These are phyloP conservation scores for Linyphia triangularis DNA, from an alignment of 2,888 invertebrate genomes.

Conservation along the genomic window DNA sequence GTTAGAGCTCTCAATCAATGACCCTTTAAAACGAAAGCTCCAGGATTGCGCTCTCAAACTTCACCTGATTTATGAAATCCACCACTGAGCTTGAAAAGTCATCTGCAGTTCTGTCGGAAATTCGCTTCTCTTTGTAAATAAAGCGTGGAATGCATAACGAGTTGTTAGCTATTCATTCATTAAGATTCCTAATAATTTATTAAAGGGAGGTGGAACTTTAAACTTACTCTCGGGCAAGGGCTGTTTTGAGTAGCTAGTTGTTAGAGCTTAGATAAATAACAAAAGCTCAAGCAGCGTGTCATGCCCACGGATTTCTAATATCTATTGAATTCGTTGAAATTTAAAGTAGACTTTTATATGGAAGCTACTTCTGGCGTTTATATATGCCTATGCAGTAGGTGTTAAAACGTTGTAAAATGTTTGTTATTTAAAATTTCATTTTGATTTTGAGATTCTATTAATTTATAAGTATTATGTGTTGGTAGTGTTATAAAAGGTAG, in stretches of 20 bases:
- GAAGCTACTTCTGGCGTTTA: too few relatives aligned
- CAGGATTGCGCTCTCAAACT: slow-evolving; percentile 17
- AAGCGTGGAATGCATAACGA: slow-evolving; percentile 46
- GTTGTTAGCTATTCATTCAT: slow-evolving; percentile 44
- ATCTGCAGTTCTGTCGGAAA: slow-evolving; percentile 12
- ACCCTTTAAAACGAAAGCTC: not conserved
- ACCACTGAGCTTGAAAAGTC: slow-evolving; percentile 56
- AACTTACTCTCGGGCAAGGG: slow-evolving; percentile 3
- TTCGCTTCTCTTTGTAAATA: slow-evolving; percentile 37
- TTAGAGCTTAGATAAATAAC: too few relatives aligned
- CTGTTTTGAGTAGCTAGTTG: not conserved
- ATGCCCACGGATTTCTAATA: too few relatives aligned
- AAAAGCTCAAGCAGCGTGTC: too few relatives aligned
- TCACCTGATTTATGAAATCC: slow-evolving; percentile 45
- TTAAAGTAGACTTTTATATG: too few relatives aligned
- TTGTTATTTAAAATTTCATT: too few relatives aligned
- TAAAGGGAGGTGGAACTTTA: slow-evolving; percentile 30
- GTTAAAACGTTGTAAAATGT: too few relatives aligned
- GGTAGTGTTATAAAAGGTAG: too few relatives aligned
- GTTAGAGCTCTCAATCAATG: slow-evolving; percentile 33
- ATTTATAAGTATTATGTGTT: too few relatives aligned
- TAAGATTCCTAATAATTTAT: slow-evolving; percentile 57
- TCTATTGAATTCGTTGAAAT: too few relatives aligned
- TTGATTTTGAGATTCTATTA: too few relatives aligned
- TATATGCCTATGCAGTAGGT: too few relatives aligned